Evolutionary conservation across 2,888 invertebrate species (phyloP), one percentile per base, ranked within the genome.

Genomic region (Micoletzkya japonica): DNA sequence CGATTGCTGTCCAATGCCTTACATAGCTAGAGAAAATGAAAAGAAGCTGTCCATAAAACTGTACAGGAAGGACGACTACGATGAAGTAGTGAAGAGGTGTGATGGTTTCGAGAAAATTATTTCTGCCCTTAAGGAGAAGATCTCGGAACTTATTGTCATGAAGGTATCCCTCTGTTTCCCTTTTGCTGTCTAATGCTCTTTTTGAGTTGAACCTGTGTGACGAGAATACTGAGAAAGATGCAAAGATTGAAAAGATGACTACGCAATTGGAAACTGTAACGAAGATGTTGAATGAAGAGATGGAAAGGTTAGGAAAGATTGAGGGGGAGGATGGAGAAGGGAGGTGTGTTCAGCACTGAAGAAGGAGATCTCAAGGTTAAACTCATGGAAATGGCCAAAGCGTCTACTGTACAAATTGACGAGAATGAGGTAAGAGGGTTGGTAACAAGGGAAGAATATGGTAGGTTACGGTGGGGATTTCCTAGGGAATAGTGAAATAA

Each of bases 281-380:
- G 39, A 73, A 73, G n/a, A 73, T 50, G 10, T 44, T 73, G 26
- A 72, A 75, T 24, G 72, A 70, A 28, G 64, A 75, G 58, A 74
- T 71, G 24, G 73, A 70, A 6, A 34, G 69, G 70, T 70, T 71
- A 24, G 73, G 71, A 24, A 73, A 74, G 52, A 72, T 74, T 54
- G 49, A 59, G n/a, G 64, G 73, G 50, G 71, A 70, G 52, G 70
- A 57, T 50, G n/a, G 63, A 69, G 2, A 73, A 60, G 24, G 69
- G 71, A 32, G 50, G 66, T 50, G 74, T 68, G 37, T 70, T 72
- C 37, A 70, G 74, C 60, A 24, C 70, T 30, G 4, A 72, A 72
- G 57, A 50, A 72, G 50, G n/a, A n/a, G n/a, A n/a, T n/a, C n/a
- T n/a, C n/a, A n/a, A n/a, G n/a, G n/a, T n/a, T n/a, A n/a, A n/a